Evolutionary conservation across 2,888 invertebrate genomes (phyloP).

Genomic region (Dicranocentrus wangi): DNA sequence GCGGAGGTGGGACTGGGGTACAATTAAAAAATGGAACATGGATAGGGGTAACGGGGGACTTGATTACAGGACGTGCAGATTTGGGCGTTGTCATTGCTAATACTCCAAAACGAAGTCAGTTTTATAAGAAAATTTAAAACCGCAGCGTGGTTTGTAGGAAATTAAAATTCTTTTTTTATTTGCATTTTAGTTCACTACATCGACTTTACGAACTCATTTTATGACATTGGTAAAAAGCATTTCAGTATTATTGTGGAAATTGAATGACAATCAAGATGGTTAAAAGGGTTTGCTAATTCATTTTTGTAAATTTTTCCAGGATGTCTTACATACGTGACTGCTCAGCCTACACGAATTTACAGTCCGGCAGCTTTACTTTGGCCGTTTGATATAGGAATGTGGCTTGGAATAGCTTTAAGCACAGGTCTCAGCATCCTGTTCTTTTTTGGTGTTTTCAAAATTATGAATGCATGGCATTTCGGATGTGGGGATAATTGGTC

Average conservation of each 20-base stretch:
- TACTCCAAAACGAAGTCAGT: slow-evolving; percentile 63
- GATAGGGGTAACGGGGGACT: slow-evolving; percentile 65
- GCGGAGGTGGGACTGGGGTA: slow-evolving; percentile 66
- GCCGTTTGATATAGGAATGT: slow-evolving; percentile 60
- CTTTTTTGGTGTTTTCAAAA: slow-evolving; percentile 39
- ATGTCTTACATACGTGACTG: slow-evolving; percentile 66
- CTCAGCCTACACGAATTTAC: slow-evolving; percentile 55
- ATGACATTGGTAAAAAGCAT: slow-evolving; percentile 40
- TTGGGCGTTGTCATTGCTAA: slow-evolving; percentile 61
- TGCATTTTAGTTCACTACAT: slow-evolving; percentile 52
- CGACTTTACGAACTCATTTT: slow-evolving; percentile 60
- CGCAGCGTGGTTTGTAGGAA: no score
- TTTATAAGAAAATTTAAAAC: no score
- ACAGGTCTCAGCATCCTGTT: slow-evolving; percentile 37
- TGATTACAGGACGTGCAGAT: slow-evolving; percentile 52
- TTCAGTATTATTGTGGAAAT: no score
- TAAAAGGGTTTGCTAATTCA: no score
- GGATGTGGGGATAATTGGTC: slow-evolving; percentile 35
- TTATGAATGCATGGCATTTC: slow-evolving; percentile 32
- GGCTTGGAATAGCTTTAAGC: slow-evolving; percentile 49
- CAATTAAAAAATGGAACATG: slow-evolving; percentile 65
- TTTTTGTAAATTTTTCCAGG: slow-evolving; percentile 41
- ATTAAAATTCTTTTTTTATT: no score
- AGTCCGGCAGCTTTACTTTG: slow-evolving; percentile 59
- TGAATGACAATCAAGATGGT: no score